phyloP scores from a whole-genome alignment of 1,140 invertebrate species.

The Steinernema feltiae region DNA sequence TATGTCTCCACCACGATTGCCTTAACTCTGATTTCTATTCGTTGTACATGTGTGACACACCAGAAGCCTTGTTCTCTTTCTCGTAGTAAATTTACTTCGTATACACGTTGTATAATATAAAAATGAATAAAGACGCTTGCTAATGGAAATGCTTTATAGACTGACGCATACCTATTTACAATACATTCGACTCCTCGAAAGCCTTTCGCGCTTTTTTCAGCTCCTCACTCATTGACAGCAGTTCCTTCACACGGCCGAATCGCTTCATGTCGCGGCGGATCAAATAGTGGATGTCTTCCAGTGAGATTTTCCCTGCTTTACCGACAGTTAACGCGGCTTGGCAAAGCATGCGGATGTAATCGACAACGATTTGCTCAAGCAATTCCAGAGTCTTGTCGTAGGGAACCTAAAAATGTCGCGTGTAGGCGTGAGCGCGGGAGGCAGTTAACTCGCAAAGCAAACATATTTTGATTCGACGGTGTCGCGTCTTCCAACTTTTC shows the following conservation, averaged over 20 bases:
- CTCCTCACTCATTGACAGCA: conserved; percentile 98
- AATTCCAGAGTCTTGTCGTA: conserved; percentile 97
- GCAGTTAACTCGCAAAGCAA: background rate
- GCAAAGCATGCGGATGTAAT: conserved; percentile 69
- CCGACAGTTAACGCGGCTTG: conserved; percentile 86
- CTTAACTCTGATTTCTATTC: conserved; percentile 12
- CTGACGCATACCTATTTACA: conserved; percentile 18
- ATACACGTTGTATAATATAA: background rate
- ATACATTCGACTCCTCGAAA: conserved; percentile 89
- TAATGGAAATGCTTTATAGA: background rate
- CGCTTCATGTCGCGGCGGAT: conserved; percentile 94
- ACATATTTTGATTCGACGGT: background rate
- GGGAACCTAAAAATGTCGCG: conserved; percentile 70
- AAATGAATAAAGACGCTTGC: conserved; percentile 9
- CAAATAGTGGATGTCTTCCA: conserved; percentile 95
- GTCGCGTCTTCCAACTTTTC: background rate
- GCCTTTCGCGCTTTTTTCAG: conserved; percentile 96
- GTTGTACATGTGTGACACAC: background rate
- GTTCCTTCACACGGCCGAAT: conserved; percentile 81
- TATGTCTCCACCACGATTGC: background rate
- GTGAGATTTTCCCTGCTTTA: conserved; percentile 81
- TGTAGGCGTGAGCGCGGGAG: background rate
- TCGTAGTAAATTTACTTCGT: background rate
- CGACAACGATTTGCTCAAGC: conserved; percentile 91
- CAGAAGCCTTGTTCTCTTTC: background rate